Conservation (phyloP, 2,113 vertebrate genomes). For the Pluvialis apricaria region DNA sequence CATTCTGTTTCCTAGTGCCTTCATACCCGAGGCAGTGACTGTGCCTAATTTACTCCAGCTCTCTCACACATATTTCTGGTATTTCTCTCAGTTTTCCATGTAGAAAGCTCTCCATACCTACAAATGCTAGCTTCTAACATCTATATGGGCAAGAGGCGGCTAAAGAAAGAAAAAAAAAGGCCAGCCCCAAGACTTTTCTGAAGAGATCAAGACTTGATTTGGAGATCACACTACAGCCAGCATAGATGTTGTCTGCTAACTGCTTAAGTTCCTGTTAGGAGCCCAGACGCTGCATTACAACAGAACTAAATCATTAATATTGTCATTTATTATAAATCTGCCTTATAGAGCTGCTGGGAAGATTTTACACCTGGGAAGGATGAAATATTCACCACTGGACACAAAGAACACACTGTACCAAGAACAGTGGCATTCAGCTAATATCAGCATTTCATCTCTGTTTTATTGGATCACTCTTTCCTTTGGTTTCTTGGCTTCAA, state of each 20-base stretch:
- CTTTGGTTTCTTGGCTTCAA: conserved; percentile 24
- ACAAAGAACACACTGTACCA: not conserved
- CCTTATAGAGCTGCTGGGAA: conserved; percentile 8
- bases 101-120: not conserved
- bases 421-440: conserved; percentile 24
- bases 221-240: not conserved
- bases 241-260: not conserved
- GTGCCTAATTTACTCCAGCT: not conserved
- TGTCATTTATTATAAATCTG: conserved; percentile 26
- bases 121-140: not conserved
- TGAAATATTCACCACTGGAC: conserved; percentile 40
- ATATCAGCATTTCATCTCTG: conserved; percentile 29
- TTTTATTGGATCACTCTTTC: conserved; percentile 30
- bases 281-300: conserved; percentile 13
- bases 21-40: not conserved
- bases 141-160: not conserved
- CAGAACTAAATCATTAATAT: not conserved
- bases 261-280: not conserved
- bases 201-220: not conserved
- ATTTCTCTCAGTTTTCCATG: not conserved
- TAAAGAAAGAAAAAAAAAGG: not conserved
- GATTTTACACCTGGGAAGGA: conserved; percentile 46
- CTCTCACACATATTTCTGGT: not conserved
- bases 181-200: not conserved
- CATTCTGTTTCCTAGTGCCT: not conserved